Evolutionary conservation across 2,797 vertebrate species (phyloP), one percentile per base, ranked within the genome.

Genomic region (Uromys caudimaculatus): DNA sequence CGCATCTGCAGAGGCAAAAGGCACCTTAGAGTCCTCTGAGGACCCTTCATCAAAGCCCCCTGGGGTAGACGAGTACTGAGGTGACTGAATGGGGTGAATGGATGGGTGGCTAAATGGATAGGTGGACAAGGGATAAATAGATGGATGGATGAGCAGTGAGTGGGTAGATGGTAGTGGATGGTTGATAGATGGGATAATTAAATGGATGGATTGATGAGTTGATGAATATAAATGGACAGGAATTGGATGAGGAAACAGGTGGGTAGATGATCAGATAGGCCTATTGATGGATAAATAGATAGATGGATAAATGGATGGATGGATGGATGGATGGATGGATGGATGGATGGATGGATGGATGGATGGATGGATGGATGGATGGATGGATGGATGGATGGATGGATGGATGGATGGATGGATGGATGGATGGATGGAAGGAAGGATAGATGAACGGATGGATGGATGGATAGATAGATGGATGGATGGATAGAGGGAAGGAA

Each of bases 1-100:
- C 98, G 98, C 99, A 99, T 99, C 99, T 99, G 98, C 67, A 93
- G 95, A 32, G 73, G 50, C 56, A 95, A 77, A 4, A 9, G 62
- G 16, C 69, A 89, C 24, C 13, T 90, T 84, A 84, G 54, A 50
- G 76, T 27, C 17, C 16, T 6, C 52, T 13, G 41, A 17, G 17
- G 6, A 9, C 1, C 27, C 10, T 62, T 52, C 0, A 11, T 35
- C 83, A 91, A 81, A 29, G 32, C 11, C 29, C 21, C 29, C 83
- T 50, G 29, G 11, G 41, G 50, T 50, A 62, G 38, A 32, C 44
- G 56, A 62, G 38, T 44, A 44, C 62, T 32, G 38, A 11, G 41
- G 27, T 44, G 27, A 1, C 1, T 17, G 23, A 23, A 19, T 13
- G 6, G 23, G 3, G 71, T 78, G 75, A 6, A 14, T 47, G 14